Base-by-base conservation (phyloP, 2,888 invertebrate genomes). In the Elegia similella region DNA sequence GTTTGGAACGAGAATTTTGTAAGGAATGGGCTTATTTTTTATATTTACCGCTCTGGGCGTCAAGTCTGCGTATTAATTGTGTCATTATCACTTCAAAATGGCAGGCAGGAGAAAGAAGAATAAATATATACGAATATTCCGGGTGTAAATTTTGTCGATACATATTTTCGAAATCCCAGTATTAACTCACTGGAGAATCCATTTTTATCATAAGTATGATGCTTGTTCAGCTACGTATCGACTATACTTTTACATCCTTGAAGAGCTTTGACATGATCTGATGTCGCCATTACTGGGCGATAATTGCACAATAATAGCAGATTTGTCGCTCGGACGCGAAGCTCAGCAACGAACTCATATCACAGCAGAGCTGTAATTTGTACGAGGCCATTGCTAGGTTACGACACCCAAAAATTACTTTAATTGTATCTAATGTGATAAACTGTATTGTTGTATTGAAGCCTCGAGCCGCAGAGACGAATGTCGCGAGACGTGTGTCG, bases 381-480 rank as follows among this genome's bases (percentile, higher is more conserved):
- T 66, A 69, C 68, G 75, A 73, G 70, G 79, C 75, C 76, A 75
- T 74, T 68, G 71, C 67, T 67, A 69, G 74, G 69, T 71, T 72
- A 65, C 61, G 65, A 62, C 68, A 57, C 62, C 71, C 73, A 67
- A 67, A 62, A 64, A 68, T 70, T 71, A 71, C 69, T 75, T 70
- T 72, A 72, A 70, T 72, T 70, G 30, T 59, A 69, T 73, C 65
- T 68, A 70, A 72, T 77, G 78, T 78, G 77, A 78, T 78, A 76
- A 70, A 66, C 63, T 72, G 73, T 75, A 70, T 72, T 67, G 67
- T 71, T 32, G 53, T 55, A 50, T 38, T 34, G 34, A 6, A 38
- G 46, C 23, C 50, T 50, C 17, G 50, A 12, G 34, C 30, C 16
- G 52, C 13, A 12, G 7, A 48, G 42, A n/a, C 23, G 7, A 50